Evolutionary conservation across 2,888 invertebrate genomes (phyloP), one percentile per base, ranked within the genome.

Genomic region (Aleiodes leptofemur): DNA sequence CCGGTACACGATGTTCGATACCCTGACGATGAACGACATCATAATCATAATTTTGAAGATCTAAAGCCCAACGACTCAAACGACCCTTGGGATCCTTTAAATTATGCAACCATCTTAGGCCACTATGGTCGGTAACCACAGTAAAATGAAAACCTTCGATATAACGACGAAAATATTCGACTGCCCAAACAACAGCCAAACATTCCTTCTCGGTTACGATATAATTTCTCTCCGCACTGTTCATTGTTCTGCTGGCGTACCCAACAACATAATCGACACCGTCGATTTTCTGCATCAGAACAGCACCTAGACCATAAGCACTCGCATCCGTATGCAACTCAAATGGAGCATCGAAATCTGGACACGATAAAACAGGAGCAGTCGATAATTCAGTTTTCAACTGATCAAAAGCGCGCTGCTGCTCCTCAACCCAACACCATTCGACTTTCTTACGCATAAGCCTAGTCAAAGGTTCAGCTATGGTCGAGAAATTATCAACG

Each of bases 101-200:
- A n/a, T 74, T 78, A 48, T 77, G 74, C 0, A 82, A 56, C 82
- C 81, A 82, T 3, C 74, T 23, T 0, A 84, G 55, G 16, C 80
- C 80, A n/a, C 34, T 34, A 38, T 61, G 61, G n/a, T 61, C 61
- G 3, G 61, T 61, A 3, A 61, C 14, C 1, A 83, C 81, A 0
- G 77, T 78, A 50, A 82, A 83, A 13, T 76, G 77, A 23, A 34
- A 34, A 0, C 61, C 34, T 13, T 57, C 57, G 11, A 61, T 34
- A 38, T 61, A 61, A 5, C 38, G 61, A 6, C 38, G 61, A 8
- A 61, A 61, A 61, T 61, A n/a, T 3, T 61, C 38, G n/a, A 61
- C n/a, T 38, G 29, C 61, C 61, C 61, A 61, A 34, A 61, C 29
- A 2, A 61, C 61, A 4, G 34, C 61, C 9, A 61, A 14, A 38